Evolutionary conservation across 2,888 invertebrate species (phyloP).

Genomic region (Penaeus monodon): DNA sequence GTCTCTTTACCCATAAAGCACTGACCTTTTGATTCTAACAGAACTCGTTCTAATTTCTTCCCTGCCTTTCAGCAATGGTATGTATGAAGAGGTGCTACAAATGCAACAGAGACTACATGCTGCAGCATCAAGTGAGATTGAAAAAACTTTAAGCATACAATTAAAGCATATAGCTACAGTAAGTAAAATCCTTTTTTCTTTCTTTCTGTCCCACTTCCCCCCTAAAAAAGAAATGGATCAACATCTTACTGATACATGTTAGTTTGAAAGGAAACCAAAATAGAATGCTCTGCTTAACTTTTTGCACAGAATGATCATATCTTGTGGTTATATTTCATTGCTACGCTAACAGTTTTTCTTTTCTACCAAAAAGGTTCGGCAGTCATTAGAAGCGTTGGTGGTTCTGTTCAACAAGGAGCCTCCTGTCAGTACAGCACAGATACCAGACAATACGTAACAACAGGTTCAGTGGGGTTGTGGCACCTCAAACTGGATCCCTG

Average conservation of each 20-base stretch:
- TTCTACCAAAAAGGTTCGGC: slow-evolving; percentile 43
- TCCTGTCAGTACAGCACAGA: slow-evolving; percentile 37
- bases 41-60: background rate
- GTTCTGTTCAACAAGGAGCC: slow-evolving; percentile 57
- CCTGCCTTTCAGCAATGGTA: slow-evolving; percentile 36
- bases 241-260: too few species aligned
- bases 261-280: too few species aligned
- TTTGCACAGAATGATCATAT: too few species aligned
- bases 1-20: background rate
- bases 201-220: background rate
- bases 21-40: background rate
- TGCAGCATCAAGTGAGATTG: slow-evolving; percentile 58
- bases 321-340: background rate
- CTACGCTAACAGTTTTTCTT: background rate
- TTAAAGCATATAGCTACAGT: slow-evolving; percentile 62
- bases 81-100: slow-evolving; percentile 61
- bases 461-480: slow-evolving; percentile 20
- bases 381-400: slow-evolving; percentile 55
- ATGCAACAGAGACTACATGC: slow-evolving; percentile 64
- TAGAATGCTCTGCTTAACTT: too few species aligned
- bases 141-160: slow-evolving; percentile 59
- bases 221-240: background rate
- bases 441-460: slow-evolving; percentile 59
- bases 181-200: background rate
- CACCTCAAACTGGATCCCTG: slow-evolving; percentile 10